phyloP scores from a whole-genome alignment of 2,888 invertebrate species.

The Aspidiotus rigidus region DNA sequence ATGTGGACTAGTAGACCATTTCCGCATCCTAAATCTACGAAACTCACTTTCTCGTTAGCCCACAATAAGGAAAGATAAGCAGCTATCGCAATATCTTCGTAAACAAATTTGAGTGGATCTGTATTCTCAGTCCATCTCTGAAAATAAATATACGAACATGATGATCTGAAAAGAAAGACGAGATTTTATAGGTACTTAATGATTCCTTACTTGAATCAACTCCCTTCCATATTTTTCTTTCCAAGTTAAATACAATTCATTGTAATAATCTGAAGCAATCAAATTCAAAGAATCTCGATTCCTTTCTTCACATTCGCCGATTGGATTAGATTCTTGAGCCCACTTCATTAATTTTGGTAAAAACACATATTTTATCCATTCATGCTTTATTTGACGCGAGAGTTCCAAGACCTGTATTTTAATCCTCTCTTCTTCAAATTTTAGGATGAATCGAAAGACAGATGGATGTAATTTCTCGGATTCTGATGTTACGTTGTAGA shows the following conservation, averaged over 20 bases:
- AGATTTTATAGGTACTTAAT: neutral
- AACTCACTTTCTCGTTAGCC: conserved; percentile 49
- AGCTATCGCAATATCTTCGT: conserved; percentile 92
- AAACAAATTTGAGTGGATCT: conserved; percentile 88
- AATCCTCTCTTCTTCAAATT: neutral
- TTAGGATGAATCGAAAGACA: neutral
- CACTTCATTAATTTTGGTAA: conserved; percentile 23
- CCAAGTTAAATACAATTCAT: conserved; percentile 58
- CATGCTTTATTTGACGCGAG: neutral
- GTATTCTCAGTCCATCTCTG: conserved; percentile 87
- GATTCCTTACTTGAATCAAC: conserved; percentile 55
- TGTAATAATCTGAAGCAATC: conserved; percentile 51
- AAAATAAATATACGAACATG: neutral
- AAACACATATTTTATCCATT: conserved; percentile 11
- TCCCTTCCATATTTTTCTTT: conserved; percentile 68
- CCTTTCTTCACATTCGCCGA: neutral
- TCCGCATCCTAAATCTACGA: conserved; percentile 94
- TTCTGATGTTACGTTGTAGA: neutral
- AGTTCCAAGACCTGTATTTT: too few species aligned
- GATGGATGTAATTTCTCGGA: neutral
- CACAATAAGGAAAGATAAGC: conserved; percentile 74
- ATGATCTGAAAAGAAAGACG: neutral
- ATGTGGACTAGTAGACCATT: conserved; percentile 89
- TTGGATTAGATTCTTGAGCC: conserved; percentile 14
- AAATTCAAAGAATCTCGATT: conserved; percentile 8